phyloP scores from a whole-genome alignment of 2,797 vertebrate genomes.

The Anniella stebbinsi region DNA sequence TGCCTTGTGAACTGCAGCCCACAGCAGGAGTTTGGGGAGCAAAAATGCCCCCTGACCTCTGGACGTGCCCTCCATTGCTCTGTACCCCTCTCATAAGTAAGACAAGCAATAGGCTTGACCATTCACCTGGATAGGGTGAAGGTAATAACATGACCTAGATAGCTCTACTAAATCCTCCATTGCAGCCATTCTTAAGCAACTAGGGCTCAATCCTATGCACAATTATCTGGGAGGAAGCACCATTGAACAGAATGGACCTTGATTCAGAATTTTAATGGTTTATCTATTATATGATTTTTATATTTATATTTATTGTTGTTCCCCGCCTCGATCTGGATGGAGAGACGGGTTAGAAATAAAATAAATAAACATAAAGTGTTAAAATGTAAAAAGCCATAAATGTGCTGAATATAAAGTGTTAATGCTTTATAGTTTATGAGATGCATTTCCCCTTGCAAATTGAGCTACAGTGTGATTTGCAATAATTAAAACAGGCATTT shows the following conservation, averaged over 20 bases:
- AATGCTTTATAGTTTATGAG: background rate
- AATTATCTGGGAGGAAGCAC: background rate
- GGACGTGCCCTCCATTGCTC: no score
- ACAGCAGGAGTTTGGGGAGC: no score
- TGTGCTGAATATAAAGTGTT: background rate
- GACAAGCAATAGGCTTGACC: background rate
- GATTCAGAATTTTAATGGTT: no score
- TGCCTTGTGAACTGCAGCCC: no score
- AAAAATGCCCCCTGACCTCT: no score
- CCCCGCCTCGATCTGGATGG: no score
- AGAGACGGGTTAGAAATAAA: no score
- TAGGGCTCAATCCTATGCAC: background rate
- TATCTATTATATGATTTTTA: no score
- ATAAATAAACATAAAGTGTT: no score
- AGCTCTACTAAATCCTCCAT: background rate
- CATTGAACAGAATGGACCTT: background rate
- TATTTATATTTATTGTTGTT: no score
- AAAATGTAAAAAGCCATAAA: background rate
- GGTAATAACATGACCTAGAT: background rate
- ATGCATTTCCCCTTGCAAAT: background rate
- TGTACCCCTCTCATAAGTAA: background rate
- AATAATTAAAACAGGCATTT: constrained; percentile 2
- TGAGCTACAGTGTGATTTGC: background rate
- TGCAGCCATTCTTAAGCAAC: background rate
- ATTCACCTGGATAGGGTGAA: background rate